Evolutionary conservation across 1,140 invertebrate genomes (phyloP).

Genomic region (Drosophila hydei): DNA sequence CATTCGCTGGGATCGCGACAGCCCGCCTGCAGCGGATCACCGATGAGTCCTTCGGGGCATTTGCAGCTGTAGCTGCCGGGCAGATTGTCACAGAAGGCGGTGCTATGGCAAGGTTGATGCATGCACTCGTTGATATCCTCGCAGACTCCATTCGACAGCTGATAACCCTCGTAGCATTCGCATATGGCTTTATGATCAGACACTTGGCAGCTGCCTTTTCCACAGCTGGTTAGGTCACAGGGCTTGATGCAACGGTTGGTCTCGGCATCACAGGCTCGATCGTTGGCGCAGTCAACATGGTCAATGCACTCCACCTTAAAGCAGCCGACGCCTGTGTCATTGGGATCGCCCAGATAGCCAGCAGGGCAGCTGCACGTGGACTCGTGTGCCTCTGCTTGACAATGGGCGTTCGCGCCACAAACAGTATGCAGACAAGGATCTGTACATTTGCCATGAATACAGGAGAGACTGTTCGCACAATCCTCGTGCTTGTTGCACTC

Average conservation of each 20-base stretch:
- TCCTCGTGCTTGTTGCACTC: constrained; percentile 88
- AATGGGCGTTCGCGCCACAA: constrained; percentile 90
- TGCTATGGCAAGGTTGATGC: constrained; percentile 90
- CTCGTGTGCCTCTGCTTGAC: constrained; percentile 89
- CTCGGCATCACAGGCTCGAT: constrained; percentile 90
- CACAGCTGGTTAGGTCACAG: constrained; percentile 89
- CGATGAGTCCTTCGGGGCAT: constrained; percentile 91
- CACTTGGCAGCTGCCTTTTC: constrained; percentile 89
- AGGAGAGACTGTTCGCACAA: constrained; percentile 90
- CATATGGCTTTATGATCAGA: constrained; percentile 89
- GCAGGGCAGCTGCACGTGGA: constrained; percentile 90
- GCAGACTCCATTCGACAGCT: constrained; percentile 88
- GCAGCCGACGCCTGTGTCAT: constrained; percentile 89
- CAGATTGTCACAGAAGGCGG: constrained; percentile 91
- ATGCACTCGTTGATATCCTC: constrained; percentile 93
- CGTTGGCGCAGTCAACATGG: constrained; percentile 89
- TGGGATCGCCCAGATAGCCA: constrained; percentile 92
- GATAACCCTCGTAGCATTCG: constrained; percentile 90
- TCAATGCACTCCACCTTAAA: constrained; percentile 93
- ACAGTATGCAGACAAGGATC: constrained; percentile 89
- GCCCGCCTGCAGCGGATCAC: constrained; percentile 88
- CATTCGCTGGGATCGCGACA: constrained; percentile 93
- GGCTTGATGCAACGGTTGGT: constrained; percentile 93
- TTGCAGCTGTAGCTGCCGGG: constrained; percentile 90
- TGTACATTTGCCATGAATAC: constrained; percentile 89